Evolutionary conservation across 2,888 invertebrate genomes (phyloP).

Genomic region (Eretmocerus hayati): DNA sequence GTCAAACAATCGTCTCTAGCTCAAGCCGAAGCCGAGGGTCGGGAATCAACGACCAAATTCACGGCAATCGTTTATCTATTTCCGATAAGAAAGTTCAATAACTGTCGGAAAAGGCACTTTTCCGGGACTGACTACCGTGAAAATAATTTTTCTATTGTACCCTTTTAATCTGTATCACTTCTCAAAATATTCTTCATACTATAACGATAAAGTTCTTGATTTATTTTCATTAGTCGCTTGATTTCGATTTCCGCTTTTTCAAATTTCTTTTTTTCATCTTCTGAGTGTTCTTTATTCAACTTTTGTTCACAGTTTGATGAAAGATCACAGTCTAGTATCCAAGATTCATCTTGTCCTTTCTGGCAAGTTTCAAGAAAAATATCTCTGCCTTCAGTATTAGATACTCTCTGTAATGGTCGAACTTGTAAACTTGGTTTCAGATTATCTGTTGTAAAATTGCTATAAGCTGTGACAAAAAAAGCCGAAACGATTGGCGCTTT

Average conservation of each 20-base stretch:
- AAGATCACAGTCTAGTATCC: slow-evolving; percentile 10
- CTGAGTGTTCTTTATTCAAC: background rate
- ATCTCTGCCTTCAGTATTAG: slow-evolving; percentile 53
- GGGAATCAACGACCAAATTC: too few species aligned
- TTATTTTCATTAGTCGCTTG: slow-evolving; percentile 31
- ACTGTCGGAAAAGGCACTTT: too few species aligned
- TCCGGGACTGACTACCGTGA: too few species aligned
- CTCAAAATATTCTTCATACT: slow-evolving; percentile 24
- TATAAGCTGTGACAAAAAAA: slow-evolving; percentile 55
- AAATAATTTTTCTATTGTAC: too few species aligned
- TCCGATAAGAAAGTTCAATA: too few species aligned
- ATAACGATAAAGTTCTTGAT: slow-evolving; percentile 31
- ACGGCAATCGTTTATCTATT: too few species aligned
- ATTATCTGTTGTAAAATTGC: slow-evolving; percentile 55
- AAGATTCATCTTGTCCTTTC: slow-evolving; percentile 14
- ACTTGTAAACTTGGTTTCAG: slow-evolving; percentile 54
- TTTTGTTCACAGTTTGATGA: background rate
- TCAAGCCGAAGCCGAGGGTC: too few species aligned
- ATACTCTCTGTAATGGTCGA: slow-evolving; percentile 58
- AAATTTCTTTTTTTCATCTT: slow-evolving; percentile 16
- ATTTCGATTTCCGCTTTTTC: slow-evolving; percentile 29
- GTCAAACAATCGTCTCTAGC: too few species aligned
- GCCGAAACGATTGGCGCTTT: slow-evolving; percentile 72
- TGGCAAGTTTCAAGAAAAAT: slow-evolving; percentile 32
- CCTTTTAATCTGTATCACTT: too few species aligned